These are phyloP conservation scores for Mesoligia furuncula DNA, from an alignment of 2,888 invertebrate genomes.

Conservation along the genomic window DNA sequence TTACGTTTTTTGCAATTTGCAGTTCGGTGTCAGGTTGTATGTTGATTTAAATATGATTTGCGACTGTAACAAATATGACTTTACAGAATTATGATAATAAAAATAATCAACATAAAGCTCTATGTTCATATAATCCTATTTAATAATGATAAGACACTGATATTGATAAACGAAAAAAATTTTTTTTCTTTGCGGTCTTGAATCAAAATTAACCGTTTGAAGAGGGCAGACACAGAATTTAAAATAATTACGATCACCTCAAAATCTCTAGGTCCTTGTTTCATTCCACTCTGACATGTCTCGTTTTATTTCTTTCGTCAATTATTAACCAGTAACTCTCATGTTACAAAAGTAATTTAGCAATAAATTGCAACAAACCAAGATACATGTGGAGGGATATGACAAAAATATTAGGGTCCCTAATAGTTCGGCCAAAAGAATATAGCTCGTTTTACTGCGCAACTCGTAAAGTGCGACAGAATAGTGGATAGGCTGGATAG, in stretches of 20 bases:
- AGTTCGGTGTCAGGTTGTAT: no score
- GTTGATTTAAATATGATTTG: no score
- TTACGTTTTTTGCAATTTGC: no score
- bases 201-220: no score
- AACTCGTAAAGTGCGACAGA: constrained; percentile 58
- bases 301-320: constrained; percentile 6
- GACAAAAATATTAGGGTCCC: constrained; percentile 62
- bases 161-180: no score
- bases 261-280: not conserved
- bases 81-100: no score
- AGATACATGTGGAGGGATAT: constrained; percentile 45
- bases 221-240: no score
- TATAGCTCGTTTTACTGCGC: constrained; percentile 57
- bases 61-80: no score
- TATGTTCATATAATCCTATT: no score
- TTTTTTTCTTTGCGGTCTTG: no score
- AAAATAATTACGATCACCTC: not conserved
- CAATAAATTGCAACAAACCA: constrained; percentile 55
- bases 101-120: no score
- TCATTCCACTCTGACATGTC: not conserved
- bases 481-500: constrained; percentile 58
- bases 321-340: constrained; percentile 23
- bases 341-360: constrained; percentile 16
- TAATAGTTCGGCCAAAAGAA: constrained; percentile 60
- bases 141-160: no score